Evolutionary conservation across 2,888 invertebrate species (phyloP).

Genomic region (Mactromeris polynyma): DNA sequence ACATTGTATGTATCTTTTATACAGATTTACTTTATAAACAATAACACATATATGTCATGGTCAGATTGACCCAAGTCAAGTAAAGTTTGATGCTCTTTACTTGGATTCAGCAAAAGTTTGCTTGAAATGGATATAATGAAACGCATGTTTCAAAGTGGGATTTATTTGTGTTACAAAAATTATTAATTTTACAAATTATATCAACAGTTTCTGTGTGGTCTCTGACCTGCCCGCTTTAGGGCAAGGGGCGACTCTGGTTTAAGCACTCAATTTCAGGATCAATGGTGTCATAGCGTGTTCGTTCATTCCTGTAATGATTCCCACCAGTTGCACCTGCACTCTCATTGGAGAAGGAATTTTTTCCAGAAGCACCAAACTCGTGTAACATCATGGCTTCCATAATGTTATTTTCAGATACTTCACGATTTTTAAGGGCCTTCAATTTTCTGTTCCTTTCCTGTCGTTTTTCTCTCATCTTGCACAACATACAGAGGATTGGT

Average conservation of each 20-base stretch:
- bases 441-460: slow-evolving; percentile 70
- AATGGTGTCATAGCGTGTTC: slow-evolving; percentile 31
- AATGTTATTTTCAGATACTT: slow-evolving; percentile 67
- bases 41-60: too few relatives aligned
- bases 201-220: not conserved
- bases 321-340: slow-evolving; percentile 41
- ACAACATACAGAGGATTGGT: slow-evolving; percentile 79
- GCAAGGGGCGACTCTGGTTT: slow-evolving; percentile 33
- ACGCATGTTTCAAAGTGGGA: not conserved
- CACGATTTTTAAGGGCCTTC: slow-evolving; percentile 62
- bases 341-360: slow-evolving; percentile 48
- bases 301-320: slow-evolving; percentile 27
- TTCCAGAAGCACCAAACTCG: slow-evolving; percentile 75
- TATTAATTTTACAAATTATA: not conserved
- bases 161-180: not conserved
- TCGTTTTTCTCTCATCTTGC: slow-evolving; percentile 74
- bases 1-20: not conserved
- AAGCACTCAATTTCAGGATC: slow-evolving; percentile 54
- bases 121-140: not conserved
- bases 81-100: not conserved
- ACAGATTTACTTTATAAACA: not conserved
- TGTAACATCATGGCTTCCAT: slow-evolving; percentile 81
- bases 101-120: not conserved
- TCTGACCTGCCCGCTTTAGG: not conserved
- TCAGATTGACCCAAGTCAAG: not conserved